Evolutionary conservation across 2,113 vertebrate species (phyloP), one percentile per base, ranked within the genome.

Genomic region (Podarcis cretensis): DNA sequence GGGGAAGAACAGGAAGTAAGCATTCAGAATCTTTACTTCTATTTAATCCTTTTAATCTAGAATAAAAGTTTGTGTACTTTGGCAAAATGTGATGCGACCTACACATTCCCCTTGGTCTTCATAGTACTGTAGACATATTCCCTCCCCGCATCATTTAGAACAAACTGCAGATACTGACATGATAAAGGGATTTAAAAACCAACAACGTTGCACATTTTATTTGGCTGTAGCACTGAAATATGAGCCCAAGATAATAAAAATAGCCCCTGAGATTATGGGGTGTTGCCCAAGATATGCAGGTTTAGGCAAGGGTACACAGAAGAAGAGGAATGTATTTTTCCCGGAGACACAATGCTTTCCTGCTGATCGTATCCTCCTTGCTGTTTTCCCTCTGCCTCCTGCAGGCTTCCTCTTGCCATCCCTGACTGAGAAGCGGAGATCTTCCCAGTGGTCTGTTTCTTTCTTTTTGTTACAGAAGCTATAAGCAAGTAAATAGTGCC

Each of bases 51-150:
- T 89, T 90, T 65, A 86, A 68, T 77, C 18, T 83, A 77, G 91
- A 92, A 88, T 89, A 90, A 89, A 63, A 88, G 84, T 84, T 87
- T 95, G 95, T 96, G 90, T 94, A 91, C 81, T 78, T 89, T 35
- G 13, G 82, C 87, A 95, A 93, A 91, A 91, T 59, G 77, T 83
- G 86, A 87, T 63, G 63, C 83, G 54, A 88, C 76, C 66, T 87
- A 76, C 21, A 87, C 20, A 54, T n/a, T 78, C 32, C 35, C 30
- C 27, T 74, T 71, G 0, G 76, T 92, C 57, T 90, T 71, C 68
- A 79, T 3, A 25, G 23, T 85, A 91, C 71, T 89, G 93, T 86
- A 81, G 59, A 81, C 66, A 13, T 81, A 83, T 27, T 71, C 81
- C 76, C 69, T 84, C 91, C 89, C 32, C 84, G 5, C 59, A 63